phyloP scores from a whole-genome alignment of 2,888 invertebrate species.

The Acleris cristana region DNA sequence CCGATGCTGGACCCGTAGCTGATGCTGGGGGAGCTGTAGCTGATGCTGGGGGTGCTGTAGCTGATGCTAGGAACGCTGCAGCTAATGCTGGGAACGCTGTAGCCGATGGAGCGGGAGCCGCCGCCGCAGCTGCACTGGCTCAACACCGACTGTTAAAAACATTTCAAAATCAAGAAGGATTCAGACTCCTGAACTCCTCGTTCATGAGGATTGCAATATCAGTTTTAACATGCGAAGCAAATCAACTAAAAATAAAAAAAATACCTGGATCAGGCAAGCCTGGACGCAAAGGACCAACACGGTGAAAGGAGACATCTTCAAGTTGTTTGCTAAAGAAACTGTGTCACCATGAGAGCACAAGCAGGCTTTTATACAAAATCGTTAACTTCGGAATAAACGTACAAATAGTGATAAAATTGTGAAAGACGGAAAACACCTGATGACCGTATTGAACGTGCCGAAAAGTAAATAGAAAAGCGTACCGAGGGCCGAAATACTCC shows the following conservation, averaged over 20 bases:
- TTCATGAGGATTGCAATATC: too few species aligned
- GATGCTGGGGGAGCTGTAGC: constrained; percentile 48
- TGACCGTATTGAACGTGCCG: not conserved
- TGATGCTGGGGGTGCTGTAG: constrained; percentile 29
- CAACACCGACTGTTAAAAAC: constrained; percentile 1
- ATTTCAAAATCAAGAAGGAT: not conserved
- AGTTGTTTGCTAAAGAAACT: constrained; percentile 1
- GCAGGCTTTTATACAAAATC: not conserved
- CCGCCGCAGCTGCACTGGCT: not conserved
- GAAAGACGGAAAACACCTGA: too few species aligned
- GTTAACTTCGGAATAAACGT: too few species aligned
- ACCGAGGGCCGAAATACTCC: too few species aligned
- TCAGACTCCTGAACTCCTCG: too few species aligned
- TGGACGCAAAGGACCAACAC: constrained; percentile 50
- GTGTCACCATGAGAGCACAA: not conserved
- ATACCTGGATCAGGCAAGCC: constrained; percentile 53
- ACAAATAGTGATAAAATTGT: too few species aligned
- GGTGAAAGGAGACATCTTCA: constrained; percentile 51
- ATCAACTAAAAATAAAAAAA: too few species aligned
- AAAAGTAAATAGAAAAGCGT: too few species aligned
- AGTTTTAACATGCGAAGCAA: too few species aligned
- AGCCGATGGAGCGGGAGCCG: not conserved
- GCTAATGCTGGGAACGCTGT: constrained; percentile 11
- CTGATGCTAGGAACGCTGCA: constrained; percentile 13
- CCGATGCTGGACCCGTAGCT: constrained; percentile 2